Evolutionary conservation across 2,113 vertebrate genomes (phyloP), one percentile per base, ranked within the genome.

Genomic region (Gallinago jamesoni): DNA sequence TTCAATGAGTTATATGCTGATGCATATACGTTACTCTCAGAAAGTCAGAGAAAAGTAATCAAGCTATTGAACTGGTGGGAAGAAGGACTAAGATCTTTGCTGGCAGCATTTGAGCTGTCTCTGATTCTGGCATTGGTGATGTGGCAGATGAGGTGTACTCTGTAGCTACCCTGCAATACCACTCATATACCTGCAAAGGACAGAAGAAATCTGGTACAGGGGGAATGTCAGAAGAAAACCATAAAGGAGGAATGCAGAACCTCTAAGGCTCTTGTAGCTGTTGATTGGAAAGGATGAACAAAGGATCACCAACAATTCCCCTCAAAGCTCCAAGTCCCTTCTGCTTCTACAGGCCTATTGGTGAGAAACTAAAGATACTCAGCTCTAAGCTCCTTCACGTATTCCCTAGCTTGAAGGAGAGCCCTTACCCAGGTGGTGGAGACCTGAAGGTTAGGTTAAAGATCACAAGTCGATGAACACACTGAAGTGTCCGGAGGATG

Each of bases 1-100:
- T 94, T 66, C 86, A 47, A 67, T 90, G 82, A 86, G 52, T 84
- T 94, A 77, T 20, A 70, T 63, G 30, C 15, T 90, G 47, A 77
- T 86, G 45, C 52, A 84, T 57, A 59, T 69, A 74, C 50, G 30
- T 55, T 31, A 67, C 50, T 64, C 39, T 70, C 56, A 57, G 39
- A 81, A 35, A 69, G 24, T 56, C 63, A 69, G 84, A 70, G 41
- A 73, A 77, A 79, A 73, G 89, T n/a, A 86, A 83, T 31, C 7
- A 48, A 87, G 67, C 25, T 80, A 21, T 14, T 50, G 35, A 90
- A 59, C 23, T 52, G 28, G 39, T 79, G 31, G 68, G n/a, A 85
- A 72, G 48, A 82, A 60, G 59, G 43, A 62, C 25, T 31, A 19
- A 5, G 5, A 33, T 63, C 28, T 89, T 77, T 70, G 13, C 48